phyloP scores from a whole-genome alignment of 1,140 invertebrate species.

The Eupeodes corollae region DNA sequence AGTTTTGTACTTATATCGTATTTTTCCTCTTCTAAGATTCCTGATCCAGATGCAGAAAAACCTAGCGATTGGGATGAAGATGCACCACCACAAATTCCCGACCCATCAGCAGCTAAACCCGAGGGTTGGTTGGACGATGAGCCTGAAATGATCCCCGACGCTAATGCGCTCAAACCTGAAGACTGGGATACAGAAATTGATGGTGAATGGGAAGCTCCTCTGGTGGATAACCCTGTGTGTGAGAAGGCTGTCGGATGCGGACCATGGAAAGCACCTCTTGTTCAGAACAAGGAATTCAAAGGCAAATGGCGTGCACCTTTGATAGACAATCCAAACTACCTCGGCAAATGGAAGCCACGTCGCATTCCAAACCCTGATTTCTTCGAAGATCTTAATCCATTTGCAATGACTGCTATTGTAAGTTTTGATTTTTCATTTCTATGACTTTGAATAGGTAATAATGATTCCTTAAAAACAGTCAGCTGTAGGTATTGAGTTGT shows the following conservation, averaged over 20 bases:
- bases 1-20: background rate
- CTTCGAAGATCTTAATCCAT: conserved; percentile 86
- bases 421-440: conserved; percentile 39
- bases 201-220: conserved; percentile 93
- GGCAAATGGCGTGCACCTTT: conserved; percentile 84
- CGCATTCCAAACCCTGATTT: conserved; percentile 83
- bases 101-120: conserved; percentile 79
- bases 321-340: conserved; percentile 89
- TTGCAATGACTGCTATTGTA: conserved; percentile 83
- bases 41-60: conserved; percentile 75
- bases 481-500: conserved; percentile 90
- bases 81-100: conserved; percentile 79
- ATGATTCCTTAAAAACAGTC: conserved; percentile 42
- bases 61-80: conserved; percentile 94
- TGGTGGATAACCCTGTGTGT: conserved; percentile 87
- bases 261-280: conserved; percentile 71
- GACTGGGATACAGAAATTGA: conserved; percentile 99
- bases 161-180: conserved; percentile 72
- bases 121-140: conserved; percentile 92
- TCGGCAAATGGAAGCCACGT: conserved; percentile 85
- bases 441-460: background rate
- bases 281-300: conserved; percentile 86
- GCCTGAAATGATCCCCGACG: conserved; percentile 76
- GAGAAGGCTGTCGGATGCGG: conserved; percentile 80
- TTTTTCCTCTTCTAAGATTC: conserved; percentile 44